Conservation (phyloP, 2,113 vertebrate species). For the Zingel zingel region DNA sequence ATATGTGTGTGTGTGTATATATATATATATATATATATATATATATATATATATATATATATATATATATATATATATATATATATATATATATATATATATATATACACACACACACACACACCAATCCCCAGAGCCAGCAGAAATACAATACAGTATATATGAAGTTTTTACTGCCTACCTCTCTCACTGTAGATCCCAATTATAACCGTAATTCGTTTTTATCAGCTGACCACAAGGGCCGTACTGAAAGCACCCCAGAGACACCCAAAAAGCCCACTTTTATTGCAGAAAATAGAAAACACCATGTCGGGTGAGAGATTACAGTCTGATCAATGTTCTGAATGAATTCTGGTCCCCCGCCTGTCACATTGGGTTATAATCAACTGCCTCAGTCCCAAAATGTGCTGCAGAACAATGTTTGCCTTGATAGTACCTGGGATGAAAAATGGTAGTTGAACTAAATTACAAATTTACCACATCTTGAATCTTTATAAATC, state of each 20-base stretch:
- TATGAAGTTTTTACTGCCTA: constrained; percentile 19
- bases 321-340: constrained; percentile 65
- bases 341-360: constrained; percentile 61
- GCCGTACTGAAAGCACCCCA: constrained; percentile 7
- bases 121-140: constrained; percentile 2
- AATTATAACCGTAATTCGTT: constrained; percentile 39
- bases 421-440: constrained; percentile 33
- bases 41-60: too few species aligned
- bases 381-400: constrained; percentile 36
- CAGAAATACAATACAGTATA: constrained; percentile 32
- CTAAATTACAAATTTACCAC: constrained; percentile 53
- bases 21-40: too few species aligned
- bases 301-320: constrained; percentile 44
- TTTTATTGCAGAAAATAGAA: constrained; percentile 57
- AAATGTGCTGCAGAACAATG: constrained; percentile 42
- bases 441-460: constrained; percentile 47
- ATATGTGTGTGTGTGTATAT: too few species aligned
- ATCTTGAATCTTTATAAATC: constrained; percentile 49
- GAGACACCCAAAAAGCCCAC: constrained; percentile 17
- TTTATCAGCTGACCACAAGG: constrained; percentile 21
- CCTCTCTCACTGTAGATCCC: constrained; percentile 19
- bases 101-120: too few species aligned
- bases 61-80: too few species aligned
- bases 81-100: too few species aligned
- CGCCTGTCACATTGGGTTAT: constrained; percentile 54